Percentiles rank a stretch among this genome's conserved stretches.
phyloP scores from a whole-genome alignment of 2,797 vertebrate genomes.

The Gambusia yucatana region DNA sequence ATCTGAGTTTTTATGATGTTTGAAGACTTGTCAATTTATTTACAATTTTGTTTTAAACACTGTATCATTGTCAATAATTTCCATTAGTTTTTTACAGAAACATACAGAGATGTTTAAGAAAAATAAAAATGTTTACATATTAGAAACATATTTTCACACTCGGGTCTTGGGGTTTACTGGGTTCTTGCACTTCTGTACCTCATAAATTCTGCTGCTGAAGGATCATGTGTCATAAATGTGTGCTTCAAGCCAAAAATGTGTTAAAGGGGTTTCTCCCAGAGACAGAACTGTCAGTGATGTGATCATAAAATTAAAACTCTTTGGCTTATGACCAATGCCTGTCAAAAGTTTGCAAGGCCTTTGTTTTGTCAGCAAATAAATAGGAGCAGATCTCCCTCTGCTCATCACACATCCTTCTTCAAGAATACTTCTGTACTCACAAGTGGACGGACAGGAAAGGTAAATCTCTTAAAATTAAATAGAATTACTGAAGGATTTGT shows the following conservation, averaged over 20 bases:
- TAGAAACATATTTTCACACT: not conserved
- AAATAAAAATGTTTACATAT: not conserved
- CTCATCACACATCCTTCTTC: slow-evolving; percentile 45
- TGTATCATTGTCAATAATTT: not conserved
- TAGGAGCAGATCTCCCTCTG: slow-evolving; percentile 54
- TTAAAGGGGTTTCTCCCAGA: slow-evolving; percentile 36
- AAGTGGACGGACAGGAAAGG: slow-evolving; percentile 43
- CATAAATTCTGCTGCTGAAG: slow-evolving; percentile 27
- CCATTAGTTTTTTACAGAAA: not conserved
- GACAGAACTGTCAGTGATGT: slow-evolving; percentile 49
- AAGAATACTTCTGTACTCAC: slow-evolving; percentile 28
- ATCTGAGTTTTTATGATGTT: not conserved
- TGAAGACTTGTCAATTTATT: not conserved
- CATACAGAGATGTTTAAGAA: not conserved
- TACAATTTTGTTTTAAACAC: not conserved
- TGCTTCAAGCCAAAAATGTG: slow-evolving; percentile 51
- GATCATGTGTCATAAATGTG: slow-evolving; percentile 48
- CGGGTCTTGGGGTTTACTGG: not conserved
- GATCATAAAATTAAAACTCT: slow-evolving; percentile 37
- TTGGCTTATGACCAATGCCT: slow-evolving; percentile 65
- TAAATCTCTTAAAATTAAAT: slow-evolving; percentile 38
- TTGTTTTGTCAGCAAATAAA: slow-evolving; percentile 69
- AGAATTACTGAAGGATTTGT: not conserved
- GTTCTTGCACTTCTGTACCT: slow-evolving; percentile 22
- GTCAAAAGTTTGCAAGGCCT: slow-evolving; percentile 48